Percentiles rank a stretch among this genome's conserved stretches.
These are phyloP conservation scores for Homarus gammarus DNA, from an alignment of 2,888 invertebrate genomes.

Conservation along the genomic window DNA sequence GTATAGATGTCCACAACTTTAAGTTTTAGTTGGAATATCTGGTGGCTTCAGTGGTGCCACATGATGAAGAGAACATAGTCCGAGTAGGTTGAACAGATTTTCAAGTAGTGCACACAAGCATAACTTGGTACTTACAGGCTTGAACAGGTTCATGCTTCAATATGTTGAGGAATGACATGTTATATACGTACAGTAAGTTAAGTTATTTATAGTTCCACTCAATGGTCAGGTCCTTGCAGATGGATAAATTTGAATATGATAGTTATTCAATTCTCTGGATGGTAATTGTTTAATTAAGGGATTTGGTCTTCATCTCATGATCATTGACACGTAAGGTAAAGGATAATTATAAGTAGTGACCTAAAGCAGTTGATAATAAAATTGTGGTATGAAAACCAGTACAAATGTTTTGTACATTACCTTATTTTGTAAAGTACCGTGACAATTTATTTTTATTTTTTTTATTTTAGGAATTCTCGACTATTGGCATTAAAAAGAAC, in stretches of 20 bases:
- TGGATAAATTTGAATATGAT: background rate
- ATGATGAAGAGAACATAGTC: no score
- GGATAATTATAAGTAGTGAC: background rate
- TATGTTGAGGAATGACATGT: background rate
- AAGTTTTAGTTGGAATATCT: no score
- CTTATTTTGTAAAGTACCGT: background rate
- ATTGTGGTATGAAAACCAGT: slow-evolving; percentile 18
- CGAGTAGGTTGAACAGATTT: no score
- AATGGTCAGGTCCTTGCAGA: background rate
- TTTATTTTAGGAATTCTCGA: background rate
- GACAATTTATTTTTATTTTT: background rate
- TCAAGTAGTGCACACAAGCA: background rate
- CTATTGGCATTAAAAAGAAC: no score
- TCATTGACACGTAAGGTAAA: background rate
- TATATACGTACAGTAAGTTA: background rate
- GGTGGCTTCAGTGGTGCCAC: no score
- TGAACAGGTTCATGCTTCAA: background rate
- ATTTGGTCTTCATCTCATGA: background rate
- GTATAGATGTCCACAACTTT: no score
- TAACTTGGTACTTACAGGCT: background rate
- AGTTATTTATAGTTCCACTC: background rate
- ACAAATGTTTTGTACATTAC: slow-evolving; percentile 30
- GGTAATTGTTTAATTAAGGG: background rate
- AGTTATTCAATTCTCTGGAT: background rate
- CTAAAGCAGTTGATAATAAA: background rate